Base-by-base conservation (phyloP, 2,888 invertebrate species). In the Hemistola chrysoprasaria region DNA sequence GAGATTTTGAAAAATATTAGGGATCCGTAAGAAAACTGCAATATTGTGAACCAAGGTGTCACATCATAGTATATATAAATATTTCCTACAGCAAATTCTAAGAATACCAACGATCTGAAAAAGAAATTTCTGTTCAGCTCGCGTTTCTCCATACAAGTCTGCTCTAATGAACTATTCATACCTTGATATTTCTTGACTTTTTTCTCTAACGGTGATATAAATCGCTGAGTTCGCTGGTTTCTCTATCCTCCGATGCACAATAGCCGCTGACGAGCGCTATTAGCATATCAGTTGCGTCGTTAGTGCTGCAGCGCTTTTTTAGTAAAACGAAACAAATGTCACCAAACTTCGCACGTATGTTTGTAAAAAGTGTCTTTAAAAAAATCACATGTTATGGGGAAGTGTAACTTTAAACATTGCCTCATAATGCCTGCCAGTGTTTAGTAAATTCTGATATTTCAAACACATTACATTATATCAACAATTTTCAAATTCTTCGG, bases 251-350 rank as follows among this genome's bases (percentile, higher is more conserved):
- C 58, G 39, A 28, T 41, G 31, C 67, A 82, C 80, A 83, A 82
- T 80, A 45, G 71, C 11, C 16, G 37, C 65, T 81, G 79, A 83
- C 71, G 77, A 81, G 62, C 57, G 40, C 51, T 62, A 76, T 76
- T 78, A 77, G 71, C 78, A 77, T 76, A 74, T 72, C 75, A 71
- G 66, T 70, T 61, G 67, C 63, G 59, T 71, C 65, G 66, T 75
- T 70, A 73, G 65, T 38, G 42, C 38, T 62, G 50, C 60, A 62
- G 42, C 43, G 48, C 46, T 55, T 47, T 49, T 45, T 43, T 2
- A 24, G 30, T 37, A 51, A 57, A 62, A 66, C 53, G 57, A 57
- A 68, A 66, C 57, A 63, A 59, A 62, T 50, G 30, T 22, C 46
- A 33, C 32, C 41, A 53, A 60, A 51, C 49, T 59, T 57, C 47